Evolutionary conservation across 2,797 vertebrate genomes (phyloP), one percentile per base, ranked within the genome.

Genomic region (Poecilia velifera): DNA sequence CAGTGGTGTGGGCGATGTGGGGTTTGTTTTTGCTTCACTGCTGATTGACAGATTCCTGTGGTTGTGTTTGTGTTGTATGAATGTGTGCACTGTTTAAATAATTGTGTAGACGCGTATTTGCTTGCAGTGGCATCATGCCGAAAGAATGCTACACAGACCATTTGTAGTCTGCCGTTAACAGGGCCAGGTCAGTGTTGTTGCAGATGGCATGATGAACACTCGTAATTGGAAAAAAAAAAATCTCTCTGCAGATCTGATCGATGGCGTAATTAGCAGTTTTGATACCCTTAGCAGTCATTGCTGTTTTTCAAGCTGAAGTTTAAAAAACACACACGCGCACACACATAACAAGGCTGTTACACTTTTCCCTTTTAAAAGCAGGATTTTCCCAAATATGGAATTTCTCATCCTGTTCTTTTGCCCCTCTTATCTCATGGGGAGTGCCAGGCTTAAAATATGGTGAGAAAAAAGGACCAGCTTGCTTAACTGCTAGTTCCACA

Each of bases 401-500:
- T 76, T 77, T 74, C 39, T 45, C 13, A 64, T 82, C 20, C 64
- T 70, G 45, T 72, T 86, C 43, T 71, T 66, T 62, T 62, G 41
- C 22, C 4, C 0, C 68, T 73, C 64, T 72, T n/a, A 28, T 59
- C 78, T 80, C 3, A 66, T 34, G 43, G 47, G 53, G 22, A 71
- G 28, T 72, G 76, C 25, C 74, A 81, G 47, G 49, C 64, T 16
- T 12, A 79, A 81, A 79, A 86, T 76, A 88, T 73, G 76, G 74
- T 68, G 76, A 73, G 76, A 74, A 74, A 82, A 86, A 80, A 82
- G 71, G 74, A 83, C 80, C 39, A 79, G 76, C 87, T 87, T 62
- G 82, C 93, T 88, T 91, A 92, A 91, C 86, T 84, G 79, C 83
- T 85, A 77, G 76, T 88, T 91, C 81, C 82, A 83, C 85, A 88